phyloP scores from a whole-genome alignment of 1,140 invertebrate genomes.

The Drosophila tristis region DNA sequence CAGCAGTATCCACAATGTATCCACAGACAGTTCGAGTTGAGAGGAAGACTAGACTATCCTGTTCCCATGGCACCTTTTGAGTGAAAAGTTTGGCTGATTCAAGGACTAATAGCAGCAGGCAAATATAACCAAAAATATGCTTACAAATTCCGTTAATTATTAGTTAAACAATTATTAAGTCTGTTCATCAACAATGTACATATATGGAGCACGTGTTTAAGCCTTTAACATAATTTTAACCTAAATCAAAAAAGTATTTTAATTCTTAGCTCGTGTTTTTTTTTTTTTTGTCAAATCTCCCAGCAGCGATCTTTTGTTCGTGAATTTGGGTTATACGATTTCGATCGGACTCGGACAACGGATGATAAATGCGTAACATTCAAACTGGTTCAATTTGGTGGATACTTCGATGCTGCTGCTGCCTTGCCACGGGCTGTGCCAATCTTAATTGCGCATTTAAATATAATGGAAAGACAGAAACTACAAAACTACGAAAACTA shows the following conservation, averaged over 20 bases:
- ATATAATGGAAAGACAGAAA: slow-evolving; percentile 67
- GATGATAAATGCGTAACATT: slow-evolving; percentile 78
- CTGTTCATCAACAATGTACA: slow-evolving; percentile 32
- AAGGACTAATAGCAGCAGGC: too few species aligned
- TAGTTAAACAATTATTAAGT: slow-evolving; percentile 5
- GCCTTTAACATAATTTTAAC: slow-evolving; percentile 30
- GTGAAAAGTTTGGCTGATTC: too few species aligned
- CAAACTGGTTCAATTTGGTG: slow-evolving; percentile 80
- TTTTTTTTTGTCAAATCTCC: slow-evolving; percentile 29
- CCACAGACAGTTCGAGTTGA: too few species aligned
- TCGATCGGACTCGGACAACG: slow-evolving; percentile 35
- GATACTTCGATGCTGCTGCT: slow-evolving; percentile 45
- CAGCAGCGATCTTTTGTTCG: slow-evolving; percentile 24
- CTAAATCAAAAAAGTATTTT: slow-evolving; percentile 19
- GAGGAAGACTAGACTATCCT: too few species aligned
- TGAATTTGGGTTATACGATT: slow-evolving; percentile 43
- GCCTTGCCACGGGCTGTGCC: slow-evolving; percentile 61
- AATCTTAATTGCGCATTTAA: slow-evolving; percentile 82
- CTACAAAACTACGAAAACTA: slow-evolving; percentile 41
- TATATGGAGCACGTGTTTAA: slow-evolving; percentile 41
- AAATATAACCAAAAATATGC: too few species aligned
- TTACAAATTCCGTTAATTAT: slow-evolving; percentile 13
- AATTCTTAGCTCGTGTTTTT: slow-evolving; percentile 30
- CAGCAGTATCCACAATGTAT: too few species aligned
- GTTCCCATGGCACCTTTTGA: too few species aligned